phyloP scores from a whole-genome alignment of 2,888 invertebrate genomes.

The Ptilodon capucinus region DNA sequence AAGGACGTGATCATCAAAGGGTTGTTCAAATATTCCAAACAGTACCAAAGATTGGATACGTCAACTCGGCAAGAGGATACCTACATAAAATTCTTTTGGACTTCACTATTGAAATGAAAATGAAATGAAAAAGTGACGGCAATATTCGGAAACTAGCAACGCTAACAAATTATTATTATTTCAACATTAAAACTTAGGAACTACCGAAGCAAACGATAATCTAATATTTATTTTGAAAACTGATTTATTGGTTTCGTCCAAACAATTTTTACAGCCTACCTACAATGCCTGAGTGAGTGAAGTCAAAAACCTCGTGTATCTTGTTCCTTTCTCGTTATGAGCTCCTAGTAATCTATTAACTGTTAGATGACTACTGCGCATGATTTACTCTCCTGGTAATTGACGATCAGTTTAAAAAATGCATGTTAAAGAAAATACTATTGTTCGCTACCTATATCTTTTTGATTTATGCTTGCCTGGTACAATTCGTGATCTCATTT shows the following conservation, averaged over 20 bases:
- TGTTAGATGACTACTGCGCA: background rate
- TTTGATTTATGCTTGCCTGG: slow-evolving; percentile 7
- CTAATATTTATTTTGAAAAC: no score
- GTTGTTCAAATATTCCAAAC: background rate
- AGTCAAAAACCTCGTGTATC: background rate
- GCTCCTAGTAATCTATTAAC: background rate
- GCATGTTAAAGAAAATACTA: background rate
- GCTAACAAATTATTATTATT: no score
- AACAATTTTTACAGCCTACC: background rate
- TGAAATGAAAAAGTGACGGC: no score
- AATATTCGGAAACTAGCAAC: no score
- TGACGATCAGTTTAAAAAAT: background rate
- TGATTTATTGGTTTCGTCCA: background rate
- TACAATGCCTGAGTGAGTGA: background rate
- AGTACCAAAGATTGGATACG: background rate
- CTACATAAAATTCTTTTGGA: no score
- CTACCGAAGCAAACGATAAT: no score
- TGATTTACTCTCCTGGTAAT: background rate
- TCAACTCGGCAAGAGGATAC: no score
- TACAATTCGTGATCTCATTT: slow-evolving; percentile 3
- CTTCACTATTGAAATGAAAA: no score
- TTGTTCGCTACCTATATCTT: no score
- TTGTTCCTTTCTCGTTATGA: background rate
- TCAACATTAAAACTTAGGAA: no score
- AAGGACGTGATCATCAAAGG: background rate